phyloP scores from a whole-genome alignment of 1,140 invertebrate genomes.

The Lutraria rhynchaena region DNA sequence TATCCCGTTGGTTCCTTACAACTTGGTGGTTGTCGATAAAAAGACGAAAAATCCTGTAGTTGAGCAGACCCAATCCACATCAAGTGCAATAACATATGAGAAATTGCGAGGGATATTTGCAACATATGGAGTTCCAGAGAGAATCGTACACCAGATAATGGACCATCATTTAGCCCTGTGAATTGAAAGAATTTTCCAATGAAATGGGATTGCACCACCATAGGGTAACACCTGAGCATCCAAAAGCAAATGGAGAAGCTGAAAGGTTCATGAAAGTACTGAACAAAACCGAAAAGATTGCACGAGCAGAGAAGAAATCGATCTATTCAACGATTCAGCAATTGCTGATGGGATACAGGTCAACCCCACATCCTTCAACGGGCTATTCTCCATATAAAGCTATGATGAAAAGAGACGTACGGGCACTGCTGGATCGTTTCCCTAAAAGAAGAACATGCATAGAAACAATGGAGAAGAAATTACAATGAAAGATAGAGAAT shows the following conservation, averaged over 20 bases:
- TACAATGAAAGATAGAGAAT: conserved; percentile 17
- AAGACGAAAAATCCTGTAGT: conserved; percentile 70
- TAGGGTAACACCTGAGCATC: conserved; percentile 6
- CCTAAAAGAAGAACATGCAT: neutral
- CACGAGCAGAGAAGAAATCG: conserved; percentile 32
- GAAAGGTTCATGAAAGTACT: conserved; percentile 61
- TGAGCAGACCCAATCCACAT: conserved; percentile 36
- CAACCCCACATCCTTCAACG: conserved; percentile 28
- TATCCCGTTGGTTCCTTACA: conserved; percentile 66
- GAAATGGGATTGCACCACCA: conserved; percentile 44
- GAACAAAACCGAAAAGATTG: conserved; percentile 51
- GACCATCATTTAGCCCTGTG: conserved; percentile 56
- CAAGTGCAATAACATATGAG: conserved; percentile 28
- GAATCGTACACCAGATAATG: conserved; percentile 63
- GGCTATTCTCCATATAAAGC: conserved; percentile 27
- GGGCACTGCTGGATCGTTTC: conserved; percentile 3
- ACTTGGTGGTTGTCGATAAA: conserved; percentile 72
- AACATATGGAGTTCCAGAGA: conserved; percentile 47
- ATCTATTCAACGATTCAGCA: conserved; percentile 40
- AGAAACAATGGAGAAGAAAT: conserved; percentile 5
- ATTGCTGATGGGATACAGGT: conserved; percentile 22
- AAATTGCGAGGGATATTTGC: conserved; percentile 53
- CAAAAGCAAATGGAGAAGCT: conserved; percentile 53
- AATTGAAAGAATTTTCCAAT: conserved; percentile 16
- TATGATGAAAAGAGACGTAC: conserved; percentile 1